phyloP scores from a whole-genome alignment of 2,113 vertebrate species.

The Bombycilla garrulus region DNA sequence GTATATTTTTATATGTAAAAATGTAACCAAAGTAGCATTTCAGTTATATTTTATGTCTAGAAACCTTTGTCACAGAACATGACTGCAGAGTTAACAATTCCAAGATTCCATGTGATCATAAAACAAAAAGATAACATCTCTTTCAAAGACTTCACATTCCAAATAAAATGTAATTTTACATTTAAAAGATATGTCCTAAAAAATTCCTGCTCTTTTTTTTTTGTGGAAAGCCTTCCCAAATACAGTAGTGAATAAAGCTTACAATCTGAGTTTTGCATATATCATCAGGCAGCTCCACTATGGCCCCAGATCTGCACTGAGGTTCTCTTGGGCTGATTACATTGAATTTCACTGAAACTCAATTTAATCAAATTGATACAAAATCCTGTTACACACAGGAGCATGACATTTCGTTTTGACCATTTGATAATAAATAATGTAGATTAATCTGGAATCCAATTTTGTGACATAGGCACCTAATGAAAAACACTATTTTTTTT shows the following conservation, averaged over 20 bases:
- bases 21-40: background rate
- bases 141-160: background rate
- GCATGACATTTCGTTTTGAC: background rate
- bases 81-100: background rate
- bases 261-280: background rate
- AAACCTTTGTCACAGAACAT: background rate
- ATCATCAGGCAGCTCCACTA: background rate
- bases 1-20: background rate
- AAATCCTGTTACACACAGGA: too few species aligned
- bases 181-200: background rate
- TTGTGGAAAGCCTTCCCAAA: background rate
- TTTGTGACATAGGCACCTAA: background rate
- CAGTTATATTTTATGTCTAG: background rate
- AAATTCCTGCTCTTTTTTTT: background rate
- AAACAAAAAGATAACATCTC: background rate
- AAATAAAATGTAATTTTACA: background rate
- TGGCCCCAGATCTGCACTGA: background rate
- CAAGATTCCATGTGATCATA: background rate
- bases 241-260: background rate
- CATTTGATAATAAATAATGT: background rate
- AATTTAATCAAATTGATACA: background rate
- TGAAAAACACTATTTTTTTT: background rate
- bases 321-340: background rate
- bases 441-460: background rate
- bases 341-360: background rate